These are phyloP conservation scores for Drosophila fuyamai DNA, from an alignment of 1,140 invertebrate genomes.

Conservation along the genomic window DNA sequence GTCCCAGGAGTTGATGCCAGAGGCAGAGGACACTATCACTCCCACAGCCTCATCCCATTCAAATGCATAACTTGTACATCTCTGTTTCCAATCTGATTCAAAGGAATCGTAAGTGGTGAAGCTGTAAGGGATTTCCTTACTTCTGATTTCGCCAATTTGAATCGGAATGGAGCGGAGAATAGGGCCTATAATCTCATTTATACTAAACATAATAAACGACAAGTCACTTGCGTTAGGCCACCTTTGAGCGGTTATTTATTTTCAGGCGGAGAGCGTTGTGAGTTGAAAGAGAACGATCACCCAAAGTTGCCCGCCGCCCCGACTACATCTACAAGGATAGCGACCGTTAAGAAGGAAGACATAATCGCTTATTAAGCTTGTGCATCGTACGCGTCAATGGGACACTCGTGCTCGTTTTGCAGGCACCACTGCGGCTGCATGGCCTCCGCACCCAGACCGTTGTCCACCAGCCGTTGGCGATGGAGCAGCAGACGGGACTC, in stretches of 20 bases:
- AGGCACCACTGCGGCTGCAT: constrained; percentile 93
- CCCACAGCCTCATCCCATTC: constrained; percentile 7
- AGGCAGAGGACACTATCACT: constrained; percentile 7
- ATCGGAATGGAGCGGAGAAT: constrained; percentile 4
- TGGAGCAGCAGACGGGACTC: constrained; percentile 89
- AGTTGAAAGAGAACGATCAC: constrained; percentile 12
- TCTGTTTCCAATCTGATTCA: constrained; percentile 11
- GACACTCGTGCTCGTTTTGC: constrained; percentile 91
- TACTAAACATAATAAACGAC: constrained; percentile 60
- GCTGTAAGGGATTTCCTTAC: constrained; percentile 1
- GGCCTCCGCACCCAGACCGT: constrained; percentile 89
- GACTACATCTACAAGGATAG: constrained; percentile 50
- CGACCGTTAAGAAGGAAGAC: constrained; percentile 28
- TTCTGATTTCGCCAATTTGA: constrained; percentile 1
- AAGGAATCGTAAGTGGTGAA: neutral
- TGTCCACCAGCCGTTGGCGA: constrained; percentile 89
- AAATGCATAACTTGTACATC: constrained; percentile 15
- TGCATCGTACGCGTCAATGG: constrained; percentile 74
- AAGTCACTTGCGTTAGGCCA: constrained; percentile 58
- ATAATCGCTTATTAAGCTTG: constrained; percentile 30
- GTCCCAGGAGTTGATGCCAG: constrained; percentile 28
- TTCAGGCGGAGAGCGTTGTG: constrained; percentile 33
- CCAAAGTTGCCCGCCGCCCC: constrained; percentile 14
- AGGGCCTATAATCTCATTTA: constrained; percentile 68
- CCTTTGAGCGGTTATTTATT: constrained; percentile 56